Conservation (phyloP, 2,797 vertebrate genomes). For the Scomberomorus guttatus region DNA sequence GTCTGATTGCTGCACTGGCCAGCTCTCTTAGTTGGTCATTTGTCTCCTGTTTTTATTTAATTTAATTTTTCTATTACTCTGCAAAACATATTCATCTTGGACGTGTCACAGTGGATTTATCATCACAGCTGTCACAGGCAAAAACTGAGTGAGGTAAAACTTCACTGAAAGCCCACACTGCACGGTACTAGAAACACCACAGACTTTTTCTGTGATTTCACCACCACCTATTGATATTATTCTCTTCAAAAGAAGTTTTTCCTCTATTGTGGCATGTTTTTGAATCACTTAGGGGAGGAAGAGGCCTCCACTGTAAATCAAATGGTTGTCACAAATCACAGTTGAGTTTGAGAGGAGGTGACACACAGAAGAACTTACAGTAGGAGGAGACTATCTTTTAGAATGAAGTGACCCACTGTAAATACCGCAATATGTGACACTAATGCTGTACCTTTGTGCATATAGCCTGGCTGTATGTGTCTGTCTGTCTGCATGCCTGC, state of each 20-base stretch:
- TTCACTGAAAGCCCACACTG: slow-evolving; percentile 28
- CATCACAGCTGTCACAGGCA: slow-evolving; percentile 44
- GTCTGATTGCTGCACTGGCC: slow-evolving; percentile 65
- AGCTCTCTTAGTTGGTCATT: slow-evolving; percentile 68
- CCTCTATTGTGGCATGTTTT: slow-evolving; percentile 18
- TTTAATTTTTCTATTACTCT: slow-evolving; percentile 68
- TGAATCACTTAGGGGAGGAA: background rate
- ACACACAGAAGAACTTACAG: background rate
- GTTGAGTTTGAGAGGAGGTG: background rate
- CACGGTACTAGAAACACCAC: background rate
- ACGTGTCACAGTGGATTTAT: slow-evolving; percentile 61
- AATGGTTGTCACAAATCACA: slow-evolving; percentile 18
- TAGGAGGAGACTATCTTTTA: no score
- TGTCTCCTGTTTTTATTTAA: slow-evolving; percentile 74
- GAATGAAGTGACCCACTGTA: background rate
- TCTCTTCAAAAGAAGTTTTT: slow-evolving; percentile 20
- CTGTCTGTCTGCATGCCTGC: background rate
- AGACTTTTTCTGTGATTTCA: slow-evolving; percentile 18
- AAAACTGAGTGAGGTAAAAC: slow-evolving; percentile 58
- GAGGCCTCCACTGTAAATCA: slow-evolving; percentile 9
- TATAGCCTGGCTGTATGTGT: slow-evolving; percentile 14
- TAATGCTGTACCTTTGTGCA: slow-evolving; percentile 16
- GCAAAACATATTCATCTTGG: slow-evolving; percentile 71
- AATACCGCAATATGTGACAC: slow-evolving; percentile 16
- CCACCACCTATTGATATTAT: slow-evolving; percentile 22